A percentile compares a stretch with the other conserved stretches of the same genome.
Evolutionary conservation across 2,113 vertebrate species (phyloP).

Genomic region (Lota lota): DNA sequence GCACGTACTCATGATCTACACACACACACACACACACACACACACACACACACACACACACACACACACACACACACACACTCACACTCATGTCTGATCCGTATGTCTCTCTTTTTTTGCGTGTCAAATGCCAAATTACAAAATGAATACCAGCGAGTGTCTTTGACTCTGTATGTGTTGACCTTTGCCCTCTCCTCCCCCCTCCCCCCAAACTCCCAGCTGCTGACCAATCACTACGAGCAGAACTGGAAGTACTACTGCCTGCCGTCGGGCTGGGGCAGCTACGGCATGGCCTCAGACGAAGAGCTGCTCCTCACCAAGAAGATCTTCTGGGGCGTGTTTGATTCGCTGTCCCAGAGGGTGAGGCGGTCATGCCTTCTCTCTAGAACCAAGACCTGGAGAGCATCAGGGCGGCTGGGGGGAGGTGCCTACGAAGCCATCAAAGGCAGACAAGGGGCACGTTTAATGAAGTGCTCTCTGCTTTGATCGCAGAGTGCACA

Average conservation of each 20-base stretch:
- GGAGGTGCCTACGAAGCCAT: background rate
- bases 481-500: background rate
- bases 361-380: constrained; percentile 63
- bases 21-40: background rate
- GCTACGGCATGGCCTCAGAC: constrained; percentile 88
- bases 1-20: background rate
- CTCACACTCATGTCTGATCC: background rate
- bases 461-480: background rate
- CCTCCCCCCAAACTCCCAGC: constrained; percentile 63
- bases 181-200: constrained; percentile 23
- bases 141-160: too few species aligned
- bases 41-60: background rate
- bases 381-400: background rate
- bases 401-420: background rate
- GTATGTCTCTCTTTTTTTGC: too few species aligned
- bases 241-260: constrained; percentile 99
- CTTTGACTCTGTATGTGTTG: background rate
- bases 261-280: constrained; percentile 91
- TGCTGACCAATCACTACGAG: constrained; percentile 95
- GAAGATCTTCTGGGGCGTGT: constrained; percentile 98
- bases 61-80: background rate
- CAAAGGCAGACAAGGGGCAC: background rate
- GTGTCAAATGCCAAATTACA: too few species aligned
- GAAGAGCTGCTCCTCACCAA: constrained; percentile 95
- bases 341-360: constrained; percentile 95